Base-by-base conservation (phyloP, 92 coral and sea anemone species). In the Porites evermanni region DNA sequence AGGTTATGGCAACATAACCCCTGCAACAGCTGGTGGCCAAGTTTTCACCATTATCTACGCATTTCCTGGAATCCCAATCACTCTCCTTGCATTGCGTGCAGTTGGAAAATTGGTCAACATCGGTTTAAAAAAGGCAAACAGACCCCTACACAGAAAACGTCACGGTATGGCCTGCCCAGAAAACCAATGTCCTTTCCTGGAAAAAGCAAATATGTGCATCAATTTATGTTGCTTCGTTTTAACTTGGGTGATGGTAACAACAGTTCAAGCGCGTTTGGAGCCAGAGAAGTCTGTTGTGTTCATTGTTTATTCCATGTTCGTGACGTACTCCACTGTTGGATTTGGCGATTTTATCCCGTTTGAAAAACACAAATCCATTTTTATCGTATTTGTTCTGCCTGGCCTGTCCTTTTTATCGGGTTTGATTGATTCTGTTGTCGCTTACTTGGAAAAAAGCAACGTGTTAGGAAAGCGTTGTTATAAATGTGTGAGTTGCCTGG, bases 1-100 rank as follows among this genome's bases (percentile, higher is more conserved):
- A 89, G 92, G 89, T 1, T 89, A 84, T 69, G 93, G 93, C 65
- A 86, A 80, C 16, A 74, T 86, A 16, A 89, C 92, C 20, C 92
- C 92, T 13, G 74, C 13, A 7, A 89, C 89, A 8, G 59, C 72
- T 7, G 26, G 53, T 18, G 92, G 92, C 6, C 89, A 89, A 38
- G 56, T 89, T n/a, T 64, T 89, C 44, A 72, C 89, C 10, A 7
- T 89, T 8, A 50, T 63, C 10, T 89, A 84, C 74, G 89, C 85
- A 23, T 13, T 84, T 20, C 67, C 53, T 4, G 92, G 92, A 13
- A 89, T 89, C 26, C 92, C 92, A 8, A 2, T 84, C 9, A 47
- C 89, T 16, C 53, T 89, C 58, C 11, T 78, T 2, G 65, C 86
- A 0, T 81, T 89, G 12, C 74, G 38, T 38, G 79, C 92, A 19